phyloP scores from a whole-genome alignment of 1,140 invertebrate species.

The Bombus pyrosoma region DNA sequence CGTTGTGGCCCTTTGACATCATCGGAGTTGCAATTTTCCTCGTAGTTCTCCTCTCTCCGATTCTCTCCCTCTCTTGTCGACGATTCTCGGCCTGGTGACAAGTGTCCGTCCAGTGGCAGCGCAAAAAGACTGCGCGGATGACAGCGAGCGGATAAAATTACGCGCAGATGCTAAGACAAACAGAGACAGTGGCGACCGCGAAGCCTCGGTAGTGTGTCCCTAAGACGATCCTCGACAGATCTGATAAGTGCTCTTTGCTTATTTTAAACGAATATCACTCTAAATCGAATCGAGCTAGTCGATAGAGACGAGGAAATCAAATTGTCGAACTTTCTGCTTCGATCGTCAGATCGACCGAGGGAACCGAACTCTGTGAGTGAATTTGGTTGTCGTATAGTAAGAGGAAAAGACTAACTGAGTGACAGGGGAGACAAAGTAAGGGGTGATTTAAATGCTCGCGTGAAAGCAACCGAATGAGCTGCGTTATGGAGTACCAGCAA shows the following conservation, averaged over 20 bases:
- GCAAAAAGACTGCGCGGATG: neutral
- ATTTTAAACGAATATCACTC: no score
- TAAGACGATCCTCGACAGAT: no score
- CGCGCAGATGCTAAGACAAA: neutral
- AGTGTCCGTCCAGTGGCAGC: slow-evolving; percentile 7
- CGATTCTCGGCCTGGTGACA: neutral
- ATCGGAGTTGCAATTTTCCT: no score
- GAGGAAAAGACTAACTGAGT: neutral
- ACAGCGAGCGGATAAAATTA: neutral
- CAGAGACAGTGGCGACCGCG: neutral
- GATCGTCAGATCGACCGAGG: no score
- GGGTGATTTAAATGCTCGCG: slow-evolving; percentile 56
- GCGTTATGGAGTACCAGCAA: slow-evolving; percentile 81
- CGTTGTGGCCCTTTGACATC: no score
- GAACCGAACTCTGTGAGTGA: neutral
- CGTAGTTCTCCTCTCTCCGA: neutral
- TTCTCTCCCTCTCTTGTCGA: slow-evolving; percentile 9
- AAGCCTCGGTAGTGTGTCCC: slow-evolving; percentile 33
- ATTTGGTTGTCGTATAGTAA: neutral
- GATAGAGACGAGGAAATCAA: no score
- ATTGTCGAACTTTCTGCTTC: no score
- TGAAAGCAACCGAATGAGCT: slow-evolving; percentile 72
- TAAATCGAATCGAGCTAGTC: no score
- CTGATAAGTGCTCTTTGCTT: no score
- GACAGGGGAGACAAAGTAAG: slow-evolving; percentile 19